These are phyloP conservation scores for Cinara cedri DNA, from an alignment of 2,888 invertebrate genomes.

Conservation along the genomic window DNA sequence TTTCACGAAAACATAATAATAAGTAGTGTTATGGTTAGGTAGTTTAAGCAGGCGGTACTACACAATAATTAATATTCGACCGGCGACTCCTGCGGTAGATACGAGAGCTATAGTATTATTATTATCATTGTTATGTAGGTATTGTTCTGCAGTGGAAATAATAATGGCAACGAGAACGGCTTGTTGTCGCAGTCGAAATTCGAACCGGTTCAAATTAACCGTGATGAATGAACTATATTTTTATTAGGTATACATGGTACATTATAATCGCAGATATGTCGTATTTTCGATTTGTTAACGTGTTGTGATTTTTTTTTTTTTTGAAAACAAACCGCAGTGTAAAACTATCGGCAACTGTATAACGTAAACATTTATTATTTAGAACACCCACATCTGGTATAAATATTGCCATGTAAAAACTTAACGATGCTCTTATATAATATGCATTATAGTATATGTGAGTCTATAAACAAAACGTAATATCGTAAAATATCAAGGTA, in stretches of 20 bases:
- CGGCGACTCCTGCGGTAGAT: too few species aligned
- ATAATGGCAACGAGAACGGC: constrained; percentile 23
- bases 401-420: not conserved
- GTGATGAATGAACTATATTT: not conserved
- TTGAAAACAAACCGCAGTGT: not conserved
- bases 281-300: not conserved
- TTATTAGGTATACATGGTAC: too few species aligned
- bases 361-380: constrained; percentile 15
- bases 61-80: too few species aligned
- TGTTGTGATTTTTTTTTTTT: not conserved
- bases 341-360: not conserved
- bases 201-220: constrained; percentile 20
- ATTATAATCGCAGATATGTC: not conserved
- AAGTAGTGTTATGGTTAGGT: too few species aligned
- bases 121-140: too few species aligned
- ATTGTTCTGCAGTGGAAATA: constrained; percentile 33
- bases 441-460: too few species aligned
- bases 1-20: constrained; percentile 7
- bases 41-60: too few species aligned
- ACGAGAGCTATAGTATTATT: too few species aligned
- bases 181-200: not conserved
- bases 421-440: too few species aligned
- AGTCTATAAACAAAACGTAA: not conserved
- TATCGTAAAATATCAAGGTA: too few species aligned
- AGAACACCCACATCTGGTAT: constrained; percentile 7